Conservation (phyloP, 2,888 invertebrate genomes). For the Microplitis deprimator region DNA sequence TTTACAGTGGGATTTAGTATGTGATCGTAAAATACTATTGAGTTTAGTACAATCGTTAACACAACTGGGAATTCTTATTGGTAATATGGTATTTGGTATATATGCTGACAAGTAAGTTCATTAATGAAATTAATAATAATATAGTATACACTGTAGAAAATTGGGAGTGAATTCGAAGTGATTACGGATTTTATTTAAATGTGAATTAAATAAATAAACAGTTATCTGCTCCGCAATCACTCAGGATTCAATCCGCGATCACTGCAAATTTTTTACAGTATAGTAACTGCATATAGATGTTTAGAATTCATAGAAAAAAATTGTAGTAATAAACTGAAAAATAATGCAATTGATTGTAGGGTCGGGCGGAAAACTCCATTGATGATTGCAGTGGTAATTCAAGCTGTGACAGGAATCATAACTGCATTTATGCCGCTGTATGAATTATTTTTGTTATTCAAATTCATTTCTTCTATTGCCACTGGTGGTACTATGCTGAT, state of each 20-base stretch:
- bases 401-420: conserved; percentile 74
- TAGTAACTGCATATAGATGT: too few relatives aligned
- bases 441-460: conserved; percentile 75
- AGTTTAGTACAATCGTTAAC: conserved; percentile 75
- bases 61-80: conserved; percentile 75
- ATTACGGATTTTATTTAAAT: neutral
- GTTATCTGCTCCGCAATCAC: neutral
- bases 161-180: neutral
- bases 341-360: conserved; percentile 63
- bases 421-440: conserved; percentile 76
- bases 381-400: conserved; percentile 74
- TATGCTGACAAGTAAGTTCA: conserved; percentile 73
- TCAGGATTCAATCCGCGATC: too few relatives aligned
- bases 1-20: conserved; percentile 76
- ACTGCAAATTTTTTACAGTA: too few relatives aligned
- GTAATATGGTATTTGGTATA: conserved; percentile 74
- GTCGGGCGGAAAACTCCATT: conserved; percentile 78
- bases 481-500: conserved; percentile 80
- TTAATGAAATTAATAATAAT: neutral
- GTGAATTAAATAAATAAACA: neutral
- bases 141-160: neutral
- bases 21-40: conserved; percentile 73
- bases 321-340: neutral
- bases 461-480: conserved; percentile 76
- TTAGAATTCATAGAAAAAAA: neutral